Evolutionary conservation across 2,797 vertebrate genomes (phyloP).

Genomic region (Hippopotamyrus pictus): DNA sequence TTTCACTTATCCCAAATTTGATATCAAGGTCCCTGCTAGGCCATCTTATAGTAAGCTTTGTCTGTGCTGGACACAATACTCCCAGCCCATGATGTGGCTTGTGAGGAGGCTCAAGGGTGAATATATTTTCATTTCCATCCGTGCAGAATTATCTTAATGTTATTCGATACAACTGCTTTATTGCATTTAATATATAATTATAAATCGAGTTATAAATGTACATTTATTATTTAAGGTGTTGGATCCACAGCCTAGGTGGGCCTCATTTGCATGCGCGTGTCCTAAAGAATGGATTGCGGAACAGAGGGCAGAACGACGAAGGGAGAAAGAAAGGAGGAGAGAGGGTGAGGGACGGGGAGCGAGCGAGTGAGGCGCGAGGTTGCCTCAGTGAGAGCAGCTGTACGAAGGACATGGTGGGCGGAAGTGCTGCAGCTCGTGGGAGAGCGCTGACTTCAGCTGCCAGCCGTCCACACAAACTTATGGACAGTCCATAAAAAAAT

Average conservation of each 20-base stretch:
- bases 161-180: not conserved
- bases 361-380: constrained; percentile 64
- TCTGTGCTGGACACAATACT: not conserved
- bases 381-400: constrained; percentile 74
- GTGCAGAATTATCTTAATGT: not conserved
- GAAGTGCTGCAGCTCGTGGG: constrained; percentile 72
- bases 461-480: constrained; percentile 62
- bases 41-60: not conserved
- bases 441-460: constrained; percentile 66
- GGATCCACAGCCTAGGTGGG: not conserved
- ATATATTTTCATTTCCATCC: not conserved
- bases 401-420: constrained; percentile 72
- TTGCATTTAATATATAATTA: not conserved
- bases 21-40: not conserved
- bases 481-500: constrained; percentile 57
- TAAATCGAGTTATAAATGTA: not conserved
- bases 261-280: not conserved
- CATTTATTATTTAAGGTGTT: not conserved
- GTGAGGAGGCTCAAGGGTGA: not conserved
- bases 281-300: not conserved
- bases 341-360: constrained; percentile 33
- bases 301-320: constrained; percentile 23
- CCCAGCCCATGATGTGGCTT: not conserved
- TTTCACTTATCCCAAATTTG: not conserved
- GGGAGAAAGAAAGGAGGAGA: constrained; percentile 23